phyloP scores from a whole-genome alignment of 35 echinoderm and acorn worm genomes.

The Stichopus chloronotus region DNA sequence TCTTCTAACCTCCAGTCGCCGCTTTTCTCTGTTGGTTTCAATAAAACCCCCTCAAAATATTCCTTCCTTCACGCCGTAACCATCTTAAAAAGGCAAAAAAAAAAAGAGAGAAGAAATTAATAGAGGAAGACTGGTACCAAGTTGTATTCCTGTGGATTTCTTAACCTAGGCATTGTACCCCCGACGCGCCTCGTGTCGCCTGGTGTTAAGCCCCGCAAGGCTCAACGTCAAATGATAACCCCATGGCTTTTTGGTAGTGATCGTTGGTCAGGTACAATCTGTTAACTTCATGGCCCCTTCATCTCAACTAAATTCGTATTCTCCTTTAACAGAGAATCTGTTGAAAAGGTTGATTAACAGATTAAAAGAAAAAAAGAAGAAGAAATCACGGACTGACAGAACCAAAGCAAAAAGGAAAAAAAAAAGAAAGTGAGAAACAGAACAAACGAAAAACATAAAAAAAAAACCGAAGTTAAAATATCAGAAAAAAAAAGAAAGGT shows the following conservation, averaged over 20 bases:
- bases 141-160: neutral
- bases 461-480: neutral
- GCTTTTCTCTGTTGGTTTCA: no score
- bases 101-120: no score
- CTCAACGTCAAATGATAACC: conserved; percentile 42
- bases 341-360: conserved; percentile 21
- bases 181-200: conserved; percentile 33
- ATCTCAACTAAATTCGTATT: conserved; percentile 26
- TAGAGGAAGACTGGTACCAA: neutral
- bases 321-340: neutral
- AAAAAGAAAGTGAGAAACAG: neutral
- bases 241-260: neutral
- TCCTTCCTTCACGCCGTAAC: neutral
- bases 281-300: conserved; percentile 33
- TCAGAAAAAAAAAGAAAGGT: neutral
- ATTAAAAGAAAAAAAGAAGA: neutral
- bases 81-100: neutral
- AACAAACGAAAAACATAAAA: neutral
- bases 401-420: neutral
- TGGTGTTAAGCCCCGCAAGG: conserved; percentile 14
- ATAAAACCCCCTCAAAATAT: neutral
- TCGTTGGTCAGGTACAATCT: conserved; percentile 17
- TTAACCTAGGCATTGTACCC: neutral
- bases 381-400: neutral
- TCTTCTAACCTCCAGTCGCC: neutral